Base-by-base conservation (phyloP, 2,113 vertebrate species). In the Zosterops borbonicus region DNA sequence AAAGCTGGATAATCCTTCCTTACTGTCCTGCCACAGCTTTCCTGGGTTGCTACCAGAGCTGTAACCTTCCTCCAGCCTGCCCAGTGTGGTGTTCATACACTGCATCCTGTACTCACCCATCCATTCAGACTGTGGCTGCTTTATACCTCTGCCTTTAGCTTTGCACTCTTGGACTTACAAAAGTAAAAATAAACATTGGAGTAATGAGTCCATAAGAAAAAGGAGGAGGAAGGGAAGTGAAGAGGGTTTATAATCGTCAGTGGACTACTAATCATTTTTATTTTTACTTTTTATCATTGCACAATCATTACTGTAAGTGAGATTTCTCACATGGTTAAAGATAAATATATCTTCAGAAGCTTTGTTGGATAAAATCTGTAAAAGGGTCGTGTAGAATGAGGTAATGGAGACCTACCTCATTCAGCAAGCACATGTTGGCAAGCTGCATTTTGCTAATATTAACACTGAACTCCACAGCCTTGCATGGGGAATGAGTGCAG, bases 401-500 rank as follows among this genome's bases (percentile, higher is more conserved):
- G 93, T 94, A 92, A 94, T 94, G 90, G 94, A 95, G 95, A 90
- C 84, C 87, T 79, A 83, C 87, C 78, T 96, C 94, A 70, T 91
- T 89, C 91, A 92, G 46, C 78, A 70, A 94, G 80, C 92, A 88
- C 75, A 94, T 92, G 68, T 74, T 92, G 85, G 94, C 87, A 85
- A 86, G 79, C 63, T 68, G n/a, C 35, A 11, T 77, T 71, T 60
- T 75, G n/a, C 71, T 93, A 63, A 81, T 52, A 63, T 63, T 77
- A 90, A 86, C 92, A 41, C 39, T 80, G 59, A 83, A 25, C 71
- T 90, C 50, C 24, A 8, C 49, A 80, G 89, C 55, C 49, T 55
- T 44, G 50, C 1, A 0, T 64, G 37, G 62, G n/a, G 65, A 44
- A n/a, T 5, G 64, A 68, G 53, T 3, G 9, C 63, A 83, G 63